Evolutionary conservation across 2,113 vertebrate species (phyloP).

Genomic region (Dipodomys stephensi): DNA sequence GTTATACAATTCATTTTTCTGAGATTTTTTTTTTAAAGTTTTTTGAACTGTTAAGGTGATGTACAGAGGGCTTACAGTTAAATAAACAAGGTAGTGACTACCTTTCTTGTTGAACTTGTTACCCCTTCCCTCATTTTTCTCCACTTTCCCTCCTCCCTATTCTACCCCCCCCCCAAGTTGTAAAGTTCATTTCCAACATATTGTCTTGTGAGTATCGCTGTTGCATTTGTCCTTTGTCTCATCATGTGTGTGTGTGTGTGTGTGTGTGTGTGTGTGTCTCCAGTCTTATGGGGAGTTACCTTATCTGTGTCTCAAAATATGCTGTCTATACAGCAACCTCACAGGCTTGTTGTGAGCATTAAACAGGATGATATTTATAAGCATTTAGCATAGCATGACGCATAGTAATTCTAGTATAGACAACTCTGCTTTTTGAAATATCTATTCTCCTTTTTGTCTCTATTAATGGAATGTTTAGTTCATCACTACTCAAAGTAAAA

Average conservation of each 20-base stretch:
- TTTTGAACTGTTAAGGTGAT: no score
- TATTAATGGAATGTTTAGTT: not conserved
- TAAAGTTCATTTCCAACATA: no score
- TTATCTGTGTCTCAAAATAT: not conserved
- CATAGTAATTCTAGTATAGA: slow-evolving; percentile 16
- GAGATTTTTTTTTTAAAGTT: not conserved
- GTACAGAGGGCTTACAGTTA: no score
- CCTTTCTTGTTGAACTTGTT: no score
- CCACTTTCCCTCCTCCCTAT: no score
- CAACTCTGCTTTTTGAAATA: not conserved
- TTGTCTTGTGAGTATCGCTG: no score
- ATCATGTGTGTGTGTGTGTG: no score
- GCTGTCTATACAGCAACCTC: not conserved
- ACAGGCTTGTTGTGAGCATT: not conserved
- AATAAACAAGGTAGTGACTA: no score
- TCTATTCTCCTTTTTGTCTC: not conserved
- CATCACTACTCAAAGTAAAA: slow-evolving; percentile 33
- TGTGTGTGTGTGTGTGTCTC: not conserved
- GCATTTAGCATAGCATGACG: not conserved
- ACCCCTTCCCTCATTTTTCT: no score
- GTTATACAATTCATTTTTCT: not conserved
- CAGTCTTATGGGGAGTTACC: not conserved
- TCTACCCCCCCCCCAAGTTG: no score
- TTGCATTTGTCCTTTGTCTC: no score
- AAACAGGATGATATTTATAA: not conserved